Conservation (phyloP, 2,888 invertebrate genomes). For the Brenthis daphne region DNA sequence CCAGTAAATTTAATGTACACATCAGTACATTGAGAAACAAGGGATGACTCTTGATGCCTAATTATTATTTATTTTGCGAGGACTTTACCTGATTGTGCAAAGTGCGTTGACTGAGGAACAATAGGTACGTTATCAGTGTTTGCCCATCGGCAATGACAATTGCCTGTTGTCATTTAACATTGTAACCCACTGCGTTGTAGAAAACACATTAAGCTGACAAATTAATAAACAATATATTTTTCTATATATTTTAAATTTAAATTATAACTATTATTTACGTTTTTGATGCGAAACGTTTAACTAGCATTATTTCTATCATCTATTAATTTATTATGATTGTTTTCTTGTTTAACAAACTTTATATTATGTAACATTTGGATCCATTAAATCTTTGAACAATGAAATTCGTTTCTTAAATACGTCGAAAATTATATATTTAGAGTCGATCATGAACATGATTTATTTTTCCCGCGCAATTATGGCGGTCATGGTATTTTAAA, state of each 20-base stretch:
- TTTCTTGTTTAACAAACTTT: too few species aligned
- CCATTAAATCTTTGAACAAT: too few species aligned
- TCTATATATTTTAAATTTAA: slow-evolving; percentile 4
- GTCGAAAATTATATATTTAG: too few species aligned
- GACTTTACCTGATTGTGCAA: slow-evolving; percentile 41
- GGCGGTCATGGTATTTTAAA: too few species aligned
- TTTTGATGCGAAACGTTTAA: not conserved
- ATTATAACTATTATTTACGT: not conserved
- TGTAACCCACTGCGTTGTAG: slow-evolving; percentile 33
- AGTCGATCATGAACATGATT: too few species aligned
- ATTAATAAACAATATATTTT: slow-evolving; percentile 14
- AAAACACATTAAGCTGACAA: slow-evolving; percentile 13
- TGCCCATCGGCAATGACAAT: slow-evolving; percentile 47
- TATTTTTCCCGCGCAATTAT: too few species aligned
- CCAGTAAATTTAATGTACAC: slow-evolving; percentile 1
- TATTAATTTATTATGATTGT: too few species aligned
- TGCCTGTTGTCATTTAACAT: slow-evolving; percentile 39
- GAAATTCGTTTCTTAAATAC: too few species aligned
- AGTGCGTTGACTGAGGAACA: slow-evolving; percentile 61
- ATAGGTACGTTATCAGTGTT: slow-evolving; percentile 53
- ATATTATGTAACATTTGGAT: too few species aligned
- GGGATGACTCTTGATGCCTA: slow-evolving; percentile 25
- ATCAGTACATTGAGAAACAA: slow-evolving; percentile 26
- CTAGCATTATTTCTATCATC: too few species aligned
- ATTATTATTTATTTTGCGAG: slow-evolving; percentile 33